Evolutionary conservation across 2,888 invertebrate species (phyloP).

Genomic region (Mongoloraphidia duomilia): DNA sequence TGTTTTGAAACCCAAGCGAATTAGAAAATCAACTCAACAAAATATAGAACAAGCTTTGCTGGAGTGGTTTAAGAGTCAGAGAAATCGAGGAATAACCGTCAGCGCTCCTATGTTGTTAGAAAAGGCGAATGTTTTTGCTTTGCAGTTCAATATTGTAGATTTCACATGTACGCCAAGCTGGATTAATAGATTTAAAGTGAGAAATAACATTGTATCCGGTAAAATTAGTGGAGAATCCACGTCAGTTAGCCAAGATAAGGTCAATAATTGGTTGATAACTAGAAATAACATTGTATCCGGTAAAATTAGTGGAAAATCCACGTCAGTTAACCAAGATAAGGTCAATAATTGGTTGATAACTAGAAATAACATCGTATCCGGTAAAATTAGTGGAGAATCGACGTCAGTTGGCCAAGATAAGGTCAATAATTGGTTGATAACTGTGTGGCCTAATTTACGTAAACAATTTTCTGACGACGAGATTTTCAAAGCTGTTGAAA

Average conservation of each 20-base stretch:
- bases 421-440: background rate
- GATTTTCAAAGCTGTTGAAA: constrained; percentile 20
- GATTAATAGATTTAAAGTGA: constrained; percentile 12
- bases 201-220: constrained; percentile 13
- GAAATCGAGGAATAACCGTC: constrained; percentile 9
- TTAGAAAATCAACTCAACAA: constrained; percentile 10
- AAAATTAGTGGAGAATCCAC: constrained; percentile 11
- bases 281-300: constrained; percentile 13
- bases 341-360: constrained; percentile 10
- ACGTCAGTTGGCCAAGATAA: constrained; percentile 6
- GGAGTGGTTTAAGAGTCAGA: constrained; percentile 11
- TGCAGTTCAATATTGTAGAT: constrained; percentile 7
- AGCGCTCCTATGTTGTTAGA: constrained; percentile 13
- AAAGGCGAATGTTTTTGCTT: constrained; percentile 13
- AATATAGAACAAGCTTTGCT: constrained; percentile 11
- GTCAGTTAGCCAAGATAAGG: constrained; percentile 8
- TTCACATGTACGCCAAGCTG: constrained; percentile 13
- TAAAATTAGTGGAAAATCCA: constrained; percentile 11
- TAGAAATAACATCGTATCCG: constrained; percentile 13
- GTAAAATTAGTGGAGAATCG: constrained; percentile 12
- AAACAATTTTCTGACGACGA: constrained; percentile 12
- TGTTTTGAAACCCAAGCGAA: constrained; percentile 12
- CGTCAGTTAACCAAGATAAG: constrained; percentile 7
- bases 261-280: constrained; percentile 10
- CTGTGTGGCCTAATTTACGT: constrained; percentile 9